Conservation (phyloP, 1,140 invertebrate species). For the Caenorhabditis briggsae region DNA sequence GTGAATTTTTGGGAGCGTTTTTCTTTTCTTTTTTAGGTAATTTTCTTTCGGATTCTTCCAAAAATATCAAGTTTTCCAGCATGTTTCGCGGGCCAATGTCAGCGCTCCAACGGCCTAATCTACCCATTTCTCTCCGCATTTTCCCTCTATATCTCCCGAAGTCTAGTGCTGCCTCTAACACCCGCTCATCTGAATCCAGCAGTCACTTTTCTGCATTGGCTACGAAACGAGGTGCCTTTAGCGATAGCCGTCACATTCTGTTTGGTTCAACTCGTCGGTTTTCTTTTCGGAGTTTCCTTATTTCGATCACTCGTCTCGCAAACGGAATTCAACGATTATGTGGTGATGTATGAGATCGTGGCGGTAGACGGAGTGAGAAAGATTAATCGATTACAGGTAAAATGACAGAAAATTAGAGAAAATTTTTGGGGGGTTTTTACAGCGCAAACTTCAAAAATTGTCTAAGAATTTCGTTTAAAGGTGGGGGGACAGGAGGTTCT, state of each 20-base stretch:
- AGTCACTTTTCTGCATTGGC: constrained; percentile 21
- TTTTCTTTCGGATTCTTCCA: neutral
- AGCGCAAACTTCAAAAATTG: too few species aligned
- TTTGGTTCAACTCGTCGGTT: constrained; percentile 15
- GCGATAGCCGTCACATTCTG: neutral
- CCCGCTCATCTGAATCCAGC: constrained; percentile 29
- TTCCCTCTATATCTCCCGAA: constrained; percentile 5
- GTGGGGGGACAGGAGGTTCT: too few species aligned
- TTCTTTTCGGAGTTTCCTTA: neutral
- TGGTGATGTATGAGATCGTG: constrained; percentile 38
- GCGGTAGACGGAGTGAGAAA: neutral
- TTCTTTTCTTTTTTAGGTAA: constrained; percentile 41
- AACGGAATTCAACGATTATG: constrained; percentile 45
- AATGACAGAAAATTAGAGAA: too few species aligned
- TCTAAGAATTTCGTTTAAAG: too few species aligned
- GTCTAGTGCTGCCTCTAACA: neutral
- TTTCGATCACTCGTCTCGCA: constrained; percentile 12
- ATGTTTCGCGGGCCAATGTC: constrained; percentile 30
- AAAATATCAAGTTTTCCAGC: constrained; percentile 4
- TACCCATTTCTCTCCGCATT: constrained; percentile 34
- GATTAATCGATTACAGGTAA: constrained; percentile 37
- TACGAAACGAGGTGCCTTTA: constrained; percentile 35
- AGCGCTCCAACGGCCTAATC: constrained; percentile 23
- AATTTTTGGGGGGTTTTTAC: constrained; percentile 13
- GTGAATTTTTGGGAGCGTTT: neutral